phyloP scores from a whole-genome alignment of 2,888 invertebrate genomes.

The Halictus ligatus region DNA sequence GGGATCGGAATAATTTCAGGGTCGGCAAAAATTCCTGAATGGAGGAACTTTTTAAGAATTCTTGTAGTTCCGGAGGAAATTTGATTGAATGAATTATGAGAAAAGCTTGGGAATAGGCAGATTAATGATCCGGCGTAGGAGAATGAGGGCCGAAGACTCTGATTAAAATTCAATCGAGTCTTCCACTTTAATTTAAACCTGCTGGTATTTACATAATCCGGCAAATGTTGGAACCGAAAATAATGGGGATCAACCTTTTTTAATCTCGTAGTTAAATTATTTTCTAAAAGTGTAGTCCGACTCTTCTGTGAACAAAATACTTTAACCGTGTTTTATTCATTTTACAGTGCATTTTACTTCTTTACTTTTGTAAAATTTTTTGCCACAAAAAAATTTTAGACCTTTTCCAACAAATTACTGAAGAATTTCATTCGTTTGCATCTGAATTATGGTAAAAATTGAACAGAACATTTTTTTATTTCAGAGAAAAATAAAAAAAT shows the following conservation, averaged over 20 bases:
- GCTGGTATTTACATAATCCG: not conserved
- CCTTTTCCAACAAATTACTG: too few species aligned
- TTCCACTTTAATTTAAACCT: not conserved
- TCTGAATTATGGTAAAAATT: too few species aligned
- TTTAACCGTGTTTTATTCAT: too few species aligned
- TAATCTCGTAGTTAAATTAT: not conserved
- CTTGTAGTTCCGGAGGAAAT: not conserved
- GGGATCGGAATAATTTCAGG: not conserved
- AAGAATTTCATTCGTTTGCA: too few species aligned
- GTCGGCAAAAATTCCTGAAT: not conserved
- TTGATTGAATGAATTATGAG: not conserved
- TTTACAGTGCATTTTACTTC: too few species aligned
- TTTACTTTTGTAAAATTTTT: too few species aligned
- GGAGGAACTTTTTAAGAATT: not conserved
- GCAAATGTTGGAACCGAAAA: not conserved
- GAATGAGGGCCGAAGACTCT: not conserved
- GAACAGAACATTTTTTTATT: too few species aligned
- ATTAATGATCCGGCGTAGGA: not conserved
- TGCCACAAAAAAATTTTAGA: too few species aligned
- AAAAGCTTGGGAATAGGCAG: not conserved
- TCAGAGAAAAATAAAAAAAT: too few species aligned
- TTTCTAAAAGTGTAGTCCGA: not conserved
- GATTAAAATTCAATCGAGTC: not conserved
- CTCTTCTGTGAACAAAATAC: not conserved
- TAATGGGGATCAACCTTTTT: not conserved